Evolutionary conservation across 2,888 invertebrate species (phyloP), one percentile per base, ranked within the genome.

Genomic region (Morpho deidamia): DNA sequence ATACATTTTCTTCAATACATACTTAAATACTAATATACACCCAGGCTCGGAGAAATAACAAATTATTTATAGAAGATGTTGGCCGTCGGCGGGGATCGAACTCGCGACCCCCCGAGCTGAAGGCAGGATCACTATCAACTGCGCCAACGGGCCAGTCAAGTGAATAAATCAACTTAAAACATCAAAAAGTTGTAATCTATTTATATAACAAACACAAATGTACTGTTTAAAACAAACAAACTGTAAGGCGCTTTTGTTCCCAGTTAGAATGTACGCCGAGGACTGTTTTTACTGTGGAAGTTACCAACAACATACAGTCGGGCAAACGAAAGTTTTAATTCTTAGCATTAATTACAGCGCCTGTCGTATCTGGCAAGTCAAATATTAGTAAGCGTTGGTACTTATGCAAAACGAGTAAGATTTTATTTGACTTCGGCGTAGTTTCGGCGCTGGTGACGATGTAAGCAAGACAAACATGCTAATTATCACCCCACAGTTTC

Each of bases 381-480:
- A 82, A 82, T 78, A 81, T 83, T 83, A 81, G 76, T 74, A 70
- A 72, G 72, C 71, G 70, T 65, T 62, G 67, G 72, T 76, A 76
- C 79, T 82, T 86, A 86, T 85, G 85, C 84, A 83, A 86, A 86
- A 82, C 78, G 79, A 71, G 78, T 74, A 71, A 72, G 81, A 87
- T 85, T 88, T 86, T 88, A 87, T 88, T 87, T 86, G 83, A 88
- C 80, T 88, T 87, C 74, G 78, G 72, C 81, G 81, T 84, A 86
- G 87, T 88, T 88, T 81, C 74, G 77, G 77, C 78, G 78, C 80
- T 77, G 74, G 80, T 81, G 82, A 79, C 84, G 86, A 83, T 81
- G 85, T 84, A 84, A 83, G 83, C 78, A 87, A 88, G 83, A 84
- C 87, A 88, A 88, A 88, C 87, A 88, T 83, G 86, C 82, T 86